Evolutionary conservation across 2,797 vertebrate genomes (phyloP), one percentile per base, ranked within the genome.

Genomic region (Martes flavigula): DNA sequence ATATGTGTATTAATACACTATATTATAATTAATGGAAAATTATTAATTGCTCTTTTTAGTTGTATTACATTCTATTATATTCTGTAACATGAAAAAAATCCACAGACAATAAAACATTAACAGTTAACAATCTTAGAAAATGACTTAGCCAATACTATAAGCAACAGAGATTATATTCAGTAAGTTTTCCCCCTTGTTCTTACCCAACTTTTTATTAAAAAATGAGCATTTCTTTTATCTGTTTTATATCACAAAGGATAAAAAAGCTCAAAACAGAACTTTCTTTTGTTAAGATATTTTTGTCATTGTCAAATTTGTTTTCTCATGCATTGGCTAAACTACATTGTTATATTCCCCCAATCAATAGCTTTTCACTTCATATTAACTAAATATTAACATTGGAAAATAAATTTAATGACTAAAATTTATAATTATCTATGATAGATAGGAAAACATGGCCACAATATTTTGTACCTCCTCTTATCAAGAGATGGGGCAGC

Each of bases 291-390:
- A 91, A 62, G 30, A 75, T 2, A 46, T 46, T 72, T 72, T 62
- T 88, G 87, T 89, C 35, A 85, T 60, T 58, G 82, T 79, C 35
- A 91, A 92, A 64, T 86, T 84, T 91, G 27, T 91, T 68, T 77
- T 94, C 48, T 78, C 21, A 90, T 79, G 70, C 81, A 60, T 21
- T 88, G 38, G 86, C 9, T 46, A 94, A 68, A 72, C 35, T 88
- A 70, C 23, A 91, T 25, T 81, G 38, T 73, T 91, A 94, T 35
- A 91, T 14, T 94, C 10, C 27, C 21, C 48, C 56, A 90, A 73
- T 58, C 43, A 85, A 90, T 6, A 94, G 54, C 30, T 66, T 93
- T 87, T 60, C 78, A 38, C 13, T 88, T 58, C 40, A 82, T 54
- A 89, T 32, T 35, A 97, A 66, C 25, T 81, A 92, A 87, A 94